Evolutionary conservation across 1,140 invertebrate genomes (phyloP).

Genomic region (Drosophila yakuba): DNA sequence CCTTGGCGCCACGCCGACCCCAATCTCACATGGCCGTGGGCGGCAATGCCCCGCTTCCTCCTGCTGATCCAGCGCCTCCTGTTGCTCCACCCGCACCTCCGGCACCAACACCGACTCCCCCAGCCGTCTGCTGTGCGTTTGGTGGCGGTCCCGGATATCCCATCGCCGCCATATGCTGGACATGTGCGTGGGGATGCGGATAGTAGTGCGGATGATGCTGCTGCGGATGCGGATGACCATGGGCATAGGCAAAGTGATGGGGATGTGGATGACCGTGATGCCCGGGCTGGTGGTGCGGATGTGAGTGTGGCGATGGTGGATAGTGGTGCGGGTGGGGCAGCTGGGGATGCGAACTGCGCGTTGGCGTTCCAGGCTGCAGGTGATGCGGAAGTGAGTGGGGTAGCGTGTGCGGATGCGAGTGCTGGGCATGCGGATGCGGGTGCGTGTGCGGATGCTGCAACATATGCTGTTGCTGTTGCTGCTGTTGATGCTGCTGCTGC

Average conservation of each 20-base stretch:
- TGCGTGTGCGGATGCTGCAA: slow-evolving; percentile 48
- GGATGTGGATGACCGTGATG: slow-evolving; percentile 55
- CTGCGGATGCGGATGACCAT: slow-evolving; percentile 47
- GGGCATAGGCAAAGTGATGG: slow-evolving; percentile 48
- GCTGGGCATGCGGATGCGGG: slow-evolving; percentile 43
- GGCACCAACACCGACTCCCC: slow-evolving; percentile 31
- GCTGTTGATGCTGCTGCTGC: slow-evolving; percentile 41
- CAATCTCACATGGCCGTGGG: slow-evolving; percentile 68
- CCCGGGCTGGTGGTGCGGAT: slow-evolving; percentile 44
- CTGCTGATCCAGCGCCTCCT: slow-evolving; percentile 33
- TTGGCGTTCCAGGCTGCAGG: slow-evolving; percentile 51
- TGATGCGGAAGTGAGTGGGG: slow-evolving; percentile 62
- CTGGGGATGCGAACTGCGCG: slow-evolving; percentile 44
- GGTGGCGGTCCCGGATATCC: slow-evolving; percentile 61
- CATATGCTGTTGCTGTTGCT: slow-evolving; percentile 49
- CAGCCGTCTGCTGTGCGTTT: slow-evolving; percentile 25
- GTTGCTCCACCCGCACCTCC: slow-evolving; percentile 24
- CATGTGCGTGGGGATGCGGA: slow-evolving; percentile 48
- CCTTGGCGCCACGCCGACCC: slow-evolving; percentile 77
- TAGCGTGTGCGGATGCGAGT: slow-evolving; percentile 47
- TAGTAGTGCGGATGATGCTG: slow-evolving; percentile 52
- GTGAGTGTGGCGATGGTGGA: slow-evolving; percentile 23
- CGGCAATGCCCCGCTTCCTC: slow-evolving; percentile 12
- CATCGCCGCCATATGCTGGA: slow-evolving; percentile 68
- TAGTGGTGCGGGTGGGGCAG: slow-evolving; percentile 50